phyloP scores from a whole-genome alignment of 2,888 invertebrate genomes.

The Drosophila subquinaria region DNA sequence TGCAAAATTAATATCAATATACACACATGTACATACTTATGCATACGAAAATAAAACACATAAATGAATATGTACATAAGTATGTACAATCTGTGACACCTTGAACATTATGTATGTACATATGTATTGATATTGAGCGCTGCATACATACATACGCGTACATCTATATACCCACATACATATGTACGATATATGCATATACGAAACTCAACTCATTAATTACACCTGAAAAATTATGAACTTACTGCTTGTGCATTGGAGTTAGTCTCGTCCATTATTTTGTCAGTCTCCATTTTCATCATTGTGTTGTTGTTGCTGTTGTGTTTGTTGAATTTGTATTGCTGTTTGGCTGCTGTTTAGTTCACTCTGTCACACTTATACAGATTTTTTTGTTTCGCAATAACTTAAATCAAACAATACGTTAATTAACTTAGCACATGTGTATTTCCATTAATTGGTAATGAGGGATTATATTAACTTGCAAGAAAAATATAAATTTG shows the following conservation, averaged over 20 bases:
- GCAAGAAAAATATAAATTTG: constrained; percentile 54
- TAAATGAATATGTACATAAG: constrained; percentile 25
- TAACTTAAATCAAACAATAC: constrained; percentile 41
- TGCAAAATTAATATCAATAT: constrained; percentile 58
- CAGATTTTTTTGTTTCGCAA: constrained; percentile 46
- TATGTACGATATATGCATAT: constrained; percentile 2
- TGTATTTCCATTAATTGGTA: constrained; percentile 32
- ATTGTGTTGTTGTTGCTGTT: constrained; percentile 82
- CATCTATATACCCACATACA: constrained; percentile 2
- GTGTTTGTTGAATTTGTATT: constrained; percentile 60
- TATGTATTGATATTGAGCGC: constrained; percentile 31
- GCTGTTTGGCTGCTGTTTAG: constrained; percentile 54
- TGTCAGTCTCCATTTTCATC: constrained; percentile 97
- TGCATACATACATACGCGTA: constrained; percentile 24
- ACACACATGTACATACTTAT: constrained; percentile 1
- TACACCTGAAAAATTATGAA: constrained; percentile 50
- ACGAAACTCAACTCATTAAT: constrained; percentile 28
- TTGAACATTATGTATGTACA: constrained; percentile 55
- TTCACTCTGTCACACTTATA: constrained; percentile 46
- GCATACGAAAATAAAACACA: constrained; percentile 68
- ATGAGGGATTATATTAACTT: constrained; percentile 44
- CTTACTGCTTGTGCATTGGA: constrained; percentile 88
- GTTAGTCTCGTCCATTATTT: constrained; percentile 93
- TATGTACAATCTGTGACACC: constrained; percentile 57
- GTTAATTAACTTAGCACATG: constrained; percentile 34